Evolutionary conservation across 1,140 invertebrate genomes (phyloP).

Genomic region (Drosophila novamexicana): DNA sequence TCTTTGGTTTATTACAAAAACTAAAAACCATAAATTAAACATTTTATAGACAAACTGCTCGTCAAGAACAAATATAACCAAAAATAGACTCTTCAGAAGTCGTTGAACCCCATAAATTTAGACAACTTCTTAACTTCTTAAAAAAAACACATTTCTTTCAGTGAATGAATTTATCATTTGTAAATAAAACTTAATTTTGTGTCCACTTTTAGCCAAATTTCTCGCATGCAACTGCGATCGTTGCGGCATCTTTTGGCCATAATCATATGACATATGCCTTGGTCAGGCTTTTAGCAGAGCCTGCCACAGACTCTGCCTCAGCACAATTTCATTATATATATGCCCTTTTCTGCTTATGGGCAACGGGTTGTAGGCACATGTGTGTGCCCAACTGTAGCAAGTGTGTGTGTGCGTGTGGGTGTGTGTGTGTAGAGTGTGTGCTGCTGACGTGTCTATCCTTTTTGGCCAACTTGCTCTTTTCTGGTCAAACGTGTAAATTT

Average conservation of each 20-base stretch:
- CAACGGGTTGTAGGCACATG: constrained; percentile 11
- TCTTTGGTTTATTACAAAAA: neutral
- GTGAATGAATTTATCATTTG: too few relatives aligned
- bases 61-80: too few relatives aligned
- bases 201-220: too few relatives aligned
- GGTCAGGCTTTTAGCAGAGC: neutral
- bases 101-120: neutral
- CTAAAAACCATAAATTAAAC: too few relatives aligned
- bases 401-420: constrained; percentile 5
- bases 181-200: too few relatives aligned
- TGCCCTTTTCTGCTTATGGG: neutral
- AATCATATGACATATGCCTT: neutral
- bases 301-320: neutral
- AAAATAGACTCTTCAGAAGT: too few relatives aligned
- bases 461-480: constrained; percentile 76
- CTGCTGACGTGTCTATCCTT: constrained; percentile 69
- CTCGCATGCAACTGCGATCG: too few relatives aligned
- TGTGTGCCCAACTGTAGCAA: constrained; percentile 16
- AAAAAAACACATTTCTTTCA: neutral
- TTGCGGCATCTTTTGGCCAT: too few relatives aligned
- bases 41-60: too few relatives aligned
- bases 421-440: constrained; percentile 27
- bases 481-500: constrained; percentile 76
- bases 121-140: neutral
- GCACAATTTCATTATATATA: constrained; percentile 1